Evolutionary conservation across 1,140 invertebrate genomes (phyloP).

Genomic region (Drosophila kikkawai): DNA sequence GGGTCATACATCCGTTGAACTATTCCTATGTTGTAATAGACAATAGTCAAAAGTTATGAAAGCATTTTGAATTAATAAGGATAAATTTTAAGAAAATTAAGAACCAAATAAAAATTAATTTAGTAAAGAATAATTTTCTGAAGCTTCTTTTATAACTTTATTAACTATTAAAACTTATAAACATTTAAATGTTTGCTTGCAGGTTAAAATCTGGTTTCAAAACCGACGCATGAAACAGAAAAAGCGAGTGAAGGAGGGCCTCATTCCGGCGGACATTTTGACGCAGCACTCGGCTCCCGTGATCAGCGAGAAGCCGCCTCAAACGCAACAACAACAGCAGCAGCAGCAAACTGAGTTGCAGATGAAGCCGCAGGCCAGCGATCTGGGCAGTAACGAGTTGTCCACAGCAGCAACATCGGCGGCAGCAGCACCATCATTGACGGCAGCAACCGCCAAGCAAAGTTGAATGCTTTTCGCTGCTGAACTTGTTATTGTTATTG

Average conservation of each 20-base stretch:
- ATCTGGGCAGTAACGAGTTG: slow-evolving; percentile 59
- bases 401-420: slow-evolving; percentile 30
- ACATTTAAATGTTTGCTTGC: slow-evolving; percentile 4
- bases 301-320: slow-evolving; percentile 60
- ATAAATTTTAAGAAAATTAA: no score
- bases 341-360: slow-evolving; percentile 60
- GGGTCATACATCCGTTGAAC: not conserved
- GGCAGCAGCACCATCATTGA: slow-evolving; percentile 30
- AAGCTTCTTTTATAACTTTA: not conserved
- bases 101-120: not conserved
- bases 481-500: slow-evolving; percentile 42
- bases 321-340: slow-evolving; percentile 52
- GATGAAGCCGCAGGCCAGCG: slow-evolving; percentile 48
- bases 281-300: slow-evolving; percentile 63
- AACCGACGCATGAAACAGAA: slow-evolving; percentile 97
- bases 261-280: slow-evolving; percentile 88
- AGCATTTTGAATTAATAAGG: no score
- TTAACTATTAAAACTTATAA: not conserved
- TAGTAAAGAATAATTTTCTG: not conserved
- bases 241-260: slow-evolving; percentile 96
- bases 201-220: slow-evolving; percentile 97
- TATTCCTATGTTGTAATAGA: no score
- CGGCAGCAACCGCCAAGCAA: slow-evolving; percentile 54
- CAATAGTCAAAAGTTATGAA: no score
- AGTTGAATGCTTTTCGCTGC: slow-evolving; percentile 58